These are phyloP conservation scores for Malurus alboscapulatus DNA, from an alignment of 2,113 vertebrate species.

Conservation along the genomic window DNA sequence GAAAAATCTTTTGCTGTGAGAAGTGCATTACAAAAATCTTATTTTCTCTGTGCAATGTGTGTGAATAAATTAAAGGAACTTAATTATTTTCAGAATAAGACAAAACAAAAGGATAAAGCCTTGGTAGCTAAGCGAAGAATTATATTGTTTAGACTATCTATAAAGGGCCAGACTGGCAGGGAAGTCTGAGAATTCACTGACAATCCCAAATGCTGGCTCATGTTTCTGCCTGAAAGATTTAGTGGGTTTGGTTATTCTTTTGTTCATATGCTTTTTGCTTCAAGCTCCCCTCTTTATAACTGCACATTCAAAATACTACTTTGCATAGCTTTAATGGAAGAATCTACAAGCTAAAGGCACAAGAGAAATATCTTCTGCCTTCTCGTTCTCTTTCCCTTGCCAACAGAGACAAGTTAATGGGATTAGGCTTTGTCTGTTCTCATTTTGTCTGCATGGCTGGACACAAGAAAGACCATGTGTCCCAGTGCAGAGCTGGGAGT, in stretches of 20 bases:
- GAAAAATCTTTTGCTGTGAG: constrained; percentile 51
- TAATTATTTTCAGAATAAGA: constrained; percentile 62
- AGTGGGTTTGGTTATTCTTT: not conserved
- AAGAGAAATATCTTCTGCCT: not conserved
- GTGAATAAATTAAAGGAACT: constrained; percentile 52
- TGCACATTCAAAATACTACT: not conserved
- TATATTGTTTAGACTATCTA: constrained; percentile 36
- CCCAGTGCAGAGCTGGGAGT: not conserved
- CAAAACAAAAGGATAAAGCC: constrained; percentile 35
- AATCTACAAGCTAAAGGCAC: not conserved
- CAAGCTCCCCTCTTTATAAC: not conserved
- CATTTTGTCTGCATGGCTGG: not conserved
- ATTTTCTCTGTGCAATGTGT: constrained; percentile 42
- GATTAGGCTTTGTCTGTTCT: not conserved
- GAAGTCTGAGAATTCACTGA: not conserved
- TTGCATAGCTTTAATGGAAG: not conserved
- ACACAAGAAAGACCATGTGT: not conserved
- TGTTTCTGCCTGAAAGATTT: not conserved
- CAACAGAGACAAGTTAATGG: not conserved
- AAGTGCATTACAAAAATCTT: constrained; percentile 47
- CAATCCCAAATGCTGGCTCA: not conserved
- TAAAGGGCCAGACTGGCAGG: constrained; percentile 34
- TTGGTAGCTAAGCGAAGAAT: constrained; percentile 6
- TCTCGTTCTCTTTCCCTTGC: not conserved
- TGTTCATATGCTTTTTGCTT: not conserved